Percentiles rank a stretch among this genome's conserved stretches.
These are phyloP conservation scores for Lophura nycthemera DNA, from an alignment of 2,113 vertebrate species.

Conservation along the genomic window DNA sequence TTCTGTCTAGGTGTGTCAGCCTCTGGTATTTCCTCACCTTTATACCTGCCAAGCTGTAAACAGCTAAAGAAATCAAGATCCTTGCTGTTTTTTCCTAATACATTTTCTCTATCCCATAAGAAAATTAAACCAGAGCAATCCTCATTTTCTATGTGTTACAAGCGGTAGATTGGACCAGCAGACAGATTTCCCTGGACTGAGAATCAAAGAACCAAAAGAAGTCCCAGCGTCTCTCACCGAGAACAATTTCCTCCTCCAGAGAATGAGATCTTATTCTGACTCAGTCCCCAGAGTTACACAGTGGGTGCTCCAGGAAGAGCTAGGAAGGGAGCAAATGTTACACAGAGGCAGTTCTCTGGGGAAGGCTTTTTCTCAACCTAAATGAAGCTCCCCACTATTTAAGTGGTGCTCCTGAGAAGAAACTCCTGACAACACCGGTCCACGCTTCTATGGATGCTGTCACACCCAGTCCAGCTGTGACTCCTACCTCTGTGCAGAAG, in stretches of 20 bases:
- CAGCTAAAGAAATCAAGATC: constrained; percentile 15
- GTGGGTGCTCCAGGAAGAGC: background rate
- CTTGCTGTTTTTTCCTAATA: background rate
- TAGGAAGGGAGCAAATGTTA: background rate
- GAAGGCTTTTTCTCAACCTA: background rate
- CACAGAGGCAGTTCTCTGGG: background rate
- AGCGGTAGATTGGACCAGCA: background rate
- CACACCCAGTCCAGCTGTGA: background rate
- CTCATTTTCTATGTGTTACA: background rate
- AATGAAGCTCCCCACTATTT: background rate
- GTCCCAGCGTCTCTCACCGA: background rate
- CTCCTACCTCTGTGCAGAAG: constrained; percentile 91
- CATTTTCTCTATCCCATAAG: background rate
- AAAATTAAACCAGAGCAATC: background rate
- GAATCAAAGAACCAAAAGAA: background rate
- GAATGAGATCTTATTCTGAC: background rate
- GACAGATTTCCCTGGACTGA: background rate
- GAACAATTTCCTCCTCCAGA: background rate
- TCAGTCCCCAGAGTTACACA: background rate
- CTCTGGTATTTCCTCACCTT: constrained; percentile 61
- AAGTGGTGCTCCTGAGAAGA: background rate
- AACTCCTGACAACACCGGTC: background rate
- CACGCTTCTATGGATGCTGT: background rate
- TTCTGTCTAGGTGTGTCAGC: constrained; percentile 40
- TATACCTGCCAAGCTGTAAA: constrained; percentile 38